These are phyloP conservation scores for Eulemur rubriventer DNA, from an alignment of 2,797 vertebrate genomes.

Conservation along the genomic window DNA sequence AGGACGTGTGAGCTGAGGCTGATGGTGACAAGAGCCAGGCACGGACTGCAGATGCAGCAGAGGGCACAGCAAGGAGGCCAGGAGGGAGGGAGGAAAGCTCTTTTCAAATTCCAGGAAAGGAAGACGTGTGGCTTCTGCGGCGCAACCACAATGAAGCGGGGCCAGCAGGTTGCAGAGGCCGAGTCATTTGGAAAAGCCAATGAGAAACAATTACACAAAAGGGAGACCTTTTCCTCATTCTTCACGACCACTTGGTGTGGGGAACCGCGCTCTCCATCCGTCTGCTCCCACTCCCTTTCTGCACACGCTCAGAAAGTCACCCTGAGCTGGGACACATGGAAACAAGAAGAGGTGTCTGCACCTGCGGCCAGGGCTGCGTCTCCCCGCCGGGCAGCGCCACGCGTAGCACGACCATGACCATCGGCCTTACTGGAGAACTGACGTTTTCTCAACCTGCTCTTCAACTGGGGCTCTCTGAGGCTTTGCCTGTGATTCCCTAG, in stretches of 20 bases:
- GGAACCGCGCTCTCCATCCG: too few relatives aligned
- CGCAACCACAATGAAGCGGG: neutral
- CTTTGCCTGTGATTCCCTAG: neutral
- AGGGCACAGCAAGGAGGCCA: neutral
- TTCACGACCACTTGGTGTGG: neutral
- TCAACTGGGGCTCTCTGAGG: neutral
- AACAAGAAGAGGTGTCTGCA: neutral
- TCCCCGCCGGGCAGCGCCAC: neutral
- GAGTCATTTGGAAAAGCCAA: rapidly evolving
- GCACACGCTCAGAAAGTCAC: too few relatives aligned
- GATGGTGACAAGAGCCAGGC: neutral
- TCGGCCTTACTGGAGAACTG: neutral
- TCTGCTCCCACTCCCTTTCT: neutral
- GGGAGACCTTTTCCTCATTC: neutral
- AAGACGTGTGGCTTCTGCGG: neutral
- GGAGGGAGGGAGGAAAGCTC: neutral
- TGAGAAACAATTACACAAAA: neutral
- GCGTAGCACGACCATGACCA: rapidly evolving
- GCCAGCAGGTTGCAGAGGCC: neutral
- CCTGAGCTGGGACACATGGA: neutral
- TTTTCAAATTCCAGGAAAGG: neutral
- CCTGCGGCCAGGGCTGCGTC: neutral
- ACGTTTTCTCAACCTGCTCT: neutral
- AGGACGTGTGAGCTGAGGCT: neutral
- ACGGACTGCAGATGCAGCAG: neutral